These are phyloP conservation scores for Lepidothrix coronata DNA, from an alignment of 2,113 vertebrate genomes.

Conservation along the genomic window DNA sequence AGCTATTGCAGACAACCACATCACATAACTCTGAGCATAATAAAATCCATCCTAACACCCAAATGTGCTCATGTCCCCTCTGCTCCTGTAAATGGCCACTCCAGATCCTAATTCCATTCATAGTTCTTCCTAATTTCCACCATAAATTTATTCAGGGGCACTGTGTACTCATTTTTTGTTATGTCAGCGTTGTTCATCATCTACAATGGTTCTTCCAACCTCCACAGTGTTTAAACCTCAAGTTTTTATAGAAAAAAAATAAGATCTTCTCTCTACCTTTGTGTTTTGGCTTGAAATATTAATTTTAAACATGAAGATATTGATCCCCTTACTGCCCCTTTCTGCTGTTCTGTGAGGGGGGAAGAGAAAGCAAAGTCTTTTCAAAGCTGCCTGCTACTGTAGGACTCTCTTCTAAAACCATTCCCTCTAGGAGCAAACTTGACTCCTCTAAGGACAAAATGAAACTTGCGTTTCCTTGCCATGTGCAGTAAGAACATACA, in stretches of 20 bases:
- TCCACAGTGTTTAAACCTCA: not conserved
- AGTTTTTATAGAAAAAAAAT: not conserved
- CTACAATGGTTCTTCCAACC: not conserved
- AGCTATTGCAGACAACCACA: not conserved
- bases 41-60: not conserved
- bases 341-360: not conserved
- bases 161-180: not conserved
- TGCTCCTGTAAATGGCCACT: not conserved
- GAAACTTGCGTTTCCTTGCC: not conserved
- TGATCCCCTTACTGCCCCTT: not conserved
- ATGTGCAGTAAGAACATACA: not conserved
- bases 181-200: not conserved
- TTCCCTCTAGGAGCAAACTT: not conserved
- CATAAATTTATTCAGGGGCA: constrained; percentile 5
- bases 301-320: not conserved
- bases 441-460: not conserved
- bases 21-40: not conserved
- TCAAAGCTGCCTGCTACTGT: not conserved
- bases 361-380: not conserved
- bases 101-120: not conserved
- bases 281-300: not conserved
- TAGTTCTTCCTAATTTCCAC: not conserved
- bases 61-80: not conserved
- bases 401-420: not conserved
- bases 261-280: not conserved